Evolutionary conservation across 2,113 vertebrate genomes (phyloP), one percentile per base, ranked within the genome.

Genomic region (Trogon surrucura): DNA sequence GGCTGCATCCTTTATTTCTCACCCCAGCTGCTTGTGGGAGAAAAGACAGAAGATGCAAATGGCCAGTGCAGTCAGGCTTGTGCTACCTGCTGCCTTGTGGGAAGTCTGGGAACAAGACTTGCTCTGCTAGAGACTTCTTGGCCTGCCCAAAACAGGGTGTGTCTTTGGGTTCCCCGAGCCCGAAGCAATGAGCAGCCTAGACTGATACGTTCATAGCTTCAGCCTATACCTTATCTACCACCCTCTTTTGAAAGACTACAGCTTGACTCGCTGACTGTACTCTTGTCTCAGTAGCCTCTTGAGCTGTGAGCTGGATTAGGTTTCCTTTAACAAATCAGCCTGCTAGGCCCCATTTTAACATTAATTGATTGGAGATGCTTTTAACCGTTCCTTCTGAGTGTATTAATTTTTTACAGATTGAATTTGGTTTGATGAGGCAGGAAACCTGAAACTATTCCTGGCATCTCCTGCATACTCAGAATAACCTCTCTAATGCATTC

Each of bases 321-420:
- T 96, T 97, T 95, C 95, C 56, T 97, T 95, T 94, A 95, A 96
- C 95, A 82, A 90, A 89, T 88, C 85, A 95, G 84, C 78, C 95
- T 94, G 67, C 73, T 79, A 94, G 92, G 36, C 89, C 89, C 78
- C 60, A 38, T 83, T 97, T 97, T 92, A 96, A 96, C 94, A 96
- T 94, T 95, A 97, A 97, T 96, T 97, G 97, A 97, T 96, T 97
- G 93, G 91, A 93, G 87, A 96, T 97, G 97, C 95, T 97, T 97
- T 97, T 96, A 97, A 96, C 93, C 95, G 83, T 96, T 97, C 94
- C 88, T 97, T 97, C 92, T 97, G 94, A 89, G 96, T 93, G 71
- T 95, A 96, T 96, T 97, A 95, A 97, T 97, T 96, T 97, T 97
- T 96, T 96, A 96, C 92, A 95, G 91, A 96, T 92, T 95, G 96